A percentile compares a stretch with the other conserved stretches of the same genome.
phyloP scores from a whole-genome alignment of 2,113 vertebrate genomes.

The Sterrhoptilus dennistouni region DNA sequence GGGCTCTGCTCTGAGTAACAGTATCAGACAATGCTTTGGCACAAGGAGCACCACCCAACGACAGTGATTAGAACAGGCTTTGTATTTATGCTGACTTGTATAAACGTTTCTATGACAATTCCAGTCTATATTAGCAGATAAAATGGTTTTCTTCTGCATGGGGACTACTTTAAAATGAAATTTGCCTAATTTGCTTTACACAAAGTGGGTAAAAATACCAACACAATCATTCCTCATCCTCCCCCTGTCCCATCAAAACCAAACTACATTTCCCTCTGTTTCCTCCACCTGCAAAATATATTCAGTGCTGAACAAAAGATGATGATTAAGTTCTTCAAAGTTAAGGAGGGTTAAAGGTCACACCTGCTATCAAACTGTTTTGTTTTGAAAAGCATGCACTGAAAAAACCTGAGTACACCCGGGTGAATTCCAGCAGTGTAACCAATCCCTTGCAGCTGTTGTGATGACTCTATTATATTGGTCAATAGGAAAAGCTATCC shows the following conservation, averaged over 20 bases:
- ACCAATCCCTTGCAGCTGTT: constrained; percentile 80
- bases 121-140: background rate
- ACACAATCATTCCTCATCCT: background rate
- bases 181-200: background rate
- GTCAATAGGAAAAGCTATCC: constrained; percentile 42
- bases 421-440: constrained; percentile 75
- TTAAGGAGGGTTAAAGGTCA: constrained; percentile 76
- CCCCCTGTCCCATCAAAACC: background rate
- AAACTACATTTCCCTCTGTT: constrained; percentile 45
- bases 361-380: constrained; percentile 79
- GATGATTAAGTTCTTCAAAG: constrained; percentile 62
- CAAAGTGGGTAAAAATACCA: background rate
- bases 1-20: background rate
- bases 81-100: background rate
- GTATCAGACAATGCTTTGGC: background rate
- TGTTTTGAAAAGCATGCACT: constrained; percentile 68
- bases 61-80: background rate
- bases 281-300: constrained; percentile 56
- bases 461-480: constrained; percentile 75
- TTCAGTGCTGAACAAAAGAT: constrained; percentile 36
- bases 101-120: background rate
- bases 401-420: constrained; percentile 68
- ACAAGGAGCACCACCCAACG: background rate
- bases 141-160: background rate
- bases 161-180: background rate